Evolutionary conservation across 2,113 vertebrate species (phyloP), one percentile per base, ranked within the genome.

Genomic region (Lophura nycthemera): DNA sequence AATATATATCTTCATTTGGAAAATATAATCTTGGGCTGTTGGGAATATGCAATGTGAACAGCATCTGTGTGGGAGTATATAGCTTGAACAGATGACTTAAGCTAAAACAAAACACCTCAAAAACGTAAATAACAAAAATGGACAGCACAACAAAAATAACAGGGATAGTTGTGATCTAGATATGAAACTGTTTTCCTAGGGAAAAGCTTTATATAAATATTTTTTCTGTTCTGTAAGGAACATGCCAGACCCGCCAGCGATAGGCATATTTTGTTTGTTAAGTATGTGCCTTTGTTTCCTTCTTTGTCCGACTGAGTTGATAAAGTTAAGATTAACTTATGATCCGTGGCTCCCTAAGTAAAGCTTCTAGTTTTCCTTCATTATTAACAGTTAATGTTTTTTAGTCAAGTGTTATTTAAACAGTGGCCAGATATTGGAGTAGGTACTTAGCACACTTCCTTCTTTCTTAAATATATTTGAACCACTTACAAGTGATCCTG

Each of bases 381-480:
- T 92, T 92, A 84, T 88, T 90, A 92, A 69, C 61, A 76, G 30
- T 54, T 73, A 73, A 65, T 0, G 0, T 11, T 93, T 91, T 94
- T 86, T 14, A 86, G 34, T 72, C 34, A 34, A 30, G 61, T 78
- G 38, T 74, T 82, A 45, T 48, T 86, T 84, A 90, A 95, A 77
- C 29, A 81, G 74, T 60, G 32, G 64, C 12, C 60, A 86, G 79
- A 83, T 83, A 91, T 4, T 75, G 34, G n/a, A 90, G 61, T 64
- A 83, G 32, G 32, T 43, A 64, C 19, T 83, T 71, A 94, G 56
- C 25, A 11, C 19, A 36, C 32, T 86, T 95, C n/a, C 19, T 45
- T 86, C 30, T 83, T 83, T 93, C 75, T 90, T 59, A 63, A 72
- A 76, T 66, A 34, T 42, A 30, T 94, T 86, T 86, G 36, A 77